Conservation (phyloP, 2,113 vertebrate genomes). For the Pao palembangensis region DNA sequence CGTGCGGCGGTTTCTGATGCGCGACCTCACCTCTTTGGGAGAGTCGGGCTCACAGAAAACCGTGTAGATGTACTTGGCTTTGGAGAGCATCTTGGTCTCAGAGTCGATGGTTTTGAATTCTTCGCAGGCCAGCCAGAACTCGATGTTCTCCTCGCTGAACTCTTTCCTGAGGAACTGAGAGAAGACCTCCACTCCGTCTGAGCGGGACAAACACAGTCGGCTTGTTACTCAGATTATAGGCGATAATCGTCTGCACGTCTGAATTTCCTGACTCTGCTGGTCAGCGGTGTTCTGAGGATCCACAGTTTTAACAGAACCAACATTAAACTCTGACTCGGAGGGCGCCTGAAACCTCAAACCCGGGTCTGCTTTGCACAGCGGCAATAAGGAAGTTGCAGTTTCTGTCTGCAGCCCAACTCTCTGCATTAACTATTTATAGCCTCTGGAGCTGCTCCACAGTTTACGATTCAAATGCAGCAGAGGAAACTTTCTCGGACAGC, state of each 20-base stretch:
- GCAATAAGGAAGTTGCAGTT: slow-evolving; percentile 62
- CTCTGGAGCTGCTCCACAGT: slow-evolving; percentile 3
- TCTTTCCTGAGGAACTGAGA: slow-evolving; percentile 87
- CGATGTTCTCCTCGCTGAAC: slow-evolving; percentile 96
- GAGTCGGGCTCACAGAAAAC: slow-evolving; percentile 85
- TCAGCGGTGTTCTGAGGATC: no score
- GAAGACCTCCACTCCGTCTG: slow-evolving; percentile 86
- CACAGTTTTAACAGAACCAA: no score
- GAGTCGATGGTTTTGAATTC: slow-evolving; percentile 87
- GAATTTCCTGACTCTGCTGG: background rate
- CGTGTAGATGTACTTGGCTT: slow-evolving; percentile 87
- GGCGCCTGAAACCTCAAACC: background rate
- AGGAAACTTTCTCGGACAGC: slow-evolving; percentile 14
- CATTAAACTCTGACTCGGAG: background rate
- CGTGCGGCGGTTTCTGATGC: background rate
- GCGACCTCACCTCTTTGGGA: slow-evolving; percentile 85
- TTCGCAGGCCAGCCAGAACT: slow-evolving; percentile 94
- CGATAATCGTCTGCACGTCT: background rate
- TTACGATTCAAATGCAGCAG: slow-evolving; percentile 27
- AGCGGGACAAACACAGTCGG: slow-evolving; percentile 13
- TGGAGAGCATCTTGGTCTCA: slow-evolving; percentile 75
- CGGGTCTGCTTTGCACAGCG: slow-evolving; percentile 19
- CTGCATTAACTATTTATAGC: slow-evolving; percentile 37
- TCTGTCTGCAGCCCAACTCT: slow-evolving; percentile 56
- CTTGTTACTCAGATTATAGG: background rate